Base-by-base conservation (phyloP, 2,113 vertebrate species). In the Chaetops frenatus region DNA sequence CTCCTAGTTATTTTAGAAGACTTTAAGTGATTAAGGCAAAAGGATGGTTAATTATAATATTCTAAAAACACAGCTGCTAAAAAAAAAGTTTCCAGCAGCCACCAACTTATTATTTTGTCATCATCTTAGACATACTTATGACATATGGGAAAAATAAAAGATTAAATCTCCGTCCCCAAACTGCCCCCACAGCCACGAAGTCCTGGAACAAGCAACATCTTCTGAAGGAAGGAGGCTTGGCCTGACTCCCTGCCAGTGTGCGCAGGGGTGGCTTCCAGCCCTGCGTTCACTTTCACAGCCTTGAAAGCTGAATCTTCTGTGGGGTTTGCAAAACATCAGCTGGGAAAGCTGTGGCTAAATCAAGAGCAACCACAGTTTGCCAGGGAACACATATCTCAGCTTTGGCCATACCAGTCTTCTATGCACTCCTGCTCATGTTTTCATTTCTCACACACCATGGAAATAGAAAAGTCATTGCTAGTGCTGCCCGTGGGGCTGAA, bases 21-120 rank as follows among this genome's bases (percentile, higher is more conserved):
- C 66, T 93, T 83, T 21, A 95, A 94, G 50, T 69, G 78, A 94
- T 85, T 96, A 94, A 92, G 67, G 70, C 70, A 60, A 91, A 83
- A 61, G 36, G 44, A 60, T 92, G 42, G 73, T 86, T 88, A 83
- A 89, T 96, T 91, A 85, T 69, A 90, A 86, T 28, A 85, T 40
- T 61, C 80, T 82, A 83, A 94, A 92, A 91, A 82, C 66, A 86
- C 78, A 88, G 71, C 84, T 90, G 83, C 88, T 81, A 64, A 78
- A 79, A 83, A 86, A 90, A 65, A 81, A 84, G 73, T 94, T 95
- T 94, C 74, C 81, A 92, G 81, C 90, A 94, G 58, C 71, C 66
- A 84, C 71, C 64, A 86, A 78, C 56, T 88, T 91, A 85, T 80
- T 88, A 74, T 90, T 96, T 86, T 86, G 92, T 90, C 74, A 82